Conservation (phyloP, 1,140 invertebrate genomes). For the Lethrus apterus region DNA sequence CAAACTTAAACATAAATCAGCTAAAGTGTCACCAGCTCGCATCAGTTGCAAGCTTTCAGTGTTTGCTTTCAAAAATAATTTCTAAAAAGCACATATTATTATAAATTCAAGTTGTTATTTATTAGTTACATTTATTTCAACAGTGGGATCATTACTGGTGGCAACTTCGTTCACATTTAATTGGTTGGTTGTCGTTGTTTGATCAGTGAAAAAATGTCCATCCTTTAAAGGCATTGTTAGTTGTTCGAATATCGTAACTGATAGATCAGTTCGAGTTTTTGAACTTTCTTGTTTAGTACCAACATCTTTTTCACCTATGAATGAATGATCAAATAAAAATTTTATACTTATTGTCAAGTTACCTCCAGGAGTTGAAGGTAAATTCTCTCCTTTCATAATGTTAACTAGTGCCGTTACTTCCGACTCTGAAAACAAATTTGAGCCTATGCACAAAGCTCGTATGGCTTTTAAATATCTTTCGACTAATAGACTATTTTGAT, state of each 20-base stretch:
- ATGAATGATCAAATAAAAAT: conserved; percentile 17
- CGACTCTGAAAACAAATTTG: conserved; percentile 46
- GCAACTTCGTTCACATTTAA: conserved; percentile 35
- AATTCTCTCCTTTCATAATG: conserved; percentile 59
- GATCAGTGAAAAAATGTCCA: conserved; percentile 30
- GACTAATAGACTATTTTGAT: conserved; percentile 31
- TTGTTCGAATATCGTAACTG: conserved; percentile 57
- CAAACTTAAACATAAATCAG: conserved; percentile 69
- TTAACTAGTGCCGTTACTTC: conserved; percentile 56
- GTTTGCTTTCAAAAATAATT: conserved; percentile 52
- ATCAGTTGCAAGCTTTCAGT: conserved; percentile 49
- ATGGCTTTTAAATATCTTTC: conserved; percentile 49
- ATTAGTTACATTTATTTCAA: conserved; percentile 35
- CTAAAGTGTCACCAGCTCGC: conserved; percentile 68
- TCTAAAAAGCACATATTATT: conserved; percentile 36
- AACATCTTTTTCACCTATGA: conserved; percentile 47
- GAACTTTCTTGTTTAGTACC: conserved; percentile 48
- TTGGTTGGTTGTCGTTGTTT: conserved; percentile 30
- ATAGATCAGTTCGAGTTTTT: conserved; percentile 55
- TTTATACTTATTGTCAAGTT: not conserved
- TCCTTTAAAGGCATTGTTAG: conserved; percentile 55
- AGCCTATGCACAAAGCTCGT: conserved; percentile 52
- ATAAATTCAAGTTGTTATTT: conserved; percentile 12
- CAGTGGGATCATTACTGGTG: conserved; percentile 34
- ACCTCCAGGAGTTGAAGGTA: conserved; percentile 52